phyloP scores from a whole-genome alignment of 2,113 vertebrate genomes.

The Megaceryle torquata region DNA sequence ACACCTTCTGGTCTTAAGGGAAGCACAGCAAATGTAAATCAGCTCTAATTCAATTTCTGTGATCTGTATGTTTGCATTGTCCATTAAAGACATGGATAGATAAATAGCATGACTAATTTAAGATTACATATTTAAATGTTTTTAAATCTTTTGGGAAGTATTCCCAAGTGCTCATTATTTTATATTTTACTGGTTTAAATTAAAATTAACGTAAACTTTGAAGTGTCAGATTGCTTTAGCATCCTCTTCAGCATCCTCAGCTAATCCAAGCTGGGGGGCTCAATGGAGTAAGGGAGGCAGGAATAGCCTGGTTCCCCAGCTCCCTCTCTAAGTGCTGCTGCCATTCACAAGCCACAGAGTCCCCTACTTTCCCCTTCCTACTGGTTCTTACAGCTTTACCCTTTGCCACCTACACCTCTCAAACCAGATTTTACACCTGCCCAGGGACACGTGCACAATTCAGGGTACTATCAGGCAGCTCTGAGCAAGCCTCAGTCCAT shows the following conservation, averaged over 20 bases:
- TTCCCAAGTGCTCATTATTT: not conserved
- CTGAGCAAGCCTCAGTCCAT: not conserved
- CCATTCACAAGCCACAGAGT: not conserved
- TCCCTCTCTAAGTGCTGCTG: not conserved
- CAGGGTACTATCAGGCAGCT: not conserved
- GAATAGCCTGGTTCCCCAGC: not conserved
- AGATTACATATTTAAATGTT: not conserved
- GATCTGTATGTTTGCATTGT: fast-evolving
- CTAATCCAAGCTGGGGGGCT: not conserved
- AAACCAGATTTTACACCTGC: not conserved
- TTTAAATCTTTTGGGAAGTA: not conserved
- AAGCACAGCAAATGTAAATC: not conserved
- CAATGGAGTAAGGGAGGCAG: not conserved
- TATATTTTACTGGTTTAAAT: not conserved
- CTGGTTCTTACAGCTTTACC: not conserved
- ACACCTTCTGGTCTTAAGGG: not conserved
- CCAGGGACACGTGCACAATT: not conserved
- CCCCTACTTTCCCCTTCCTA: not conserved
- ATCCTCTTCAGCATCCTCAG: not conserved
- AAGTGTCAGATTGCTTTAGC: not conserved
- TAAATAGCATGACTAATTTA: not conserved
- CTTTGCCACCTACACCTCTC: not conserved
- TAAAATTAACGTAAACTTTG: not conserved
- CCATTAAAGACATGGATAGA: not conserved
- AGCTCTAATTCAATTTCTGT: not conserved